These are phyloP conservation scores for Euthynnus affinis DNA, from an alignment of 2,797 vertebrate genomes.

Conservation along the genomic window DNA sequence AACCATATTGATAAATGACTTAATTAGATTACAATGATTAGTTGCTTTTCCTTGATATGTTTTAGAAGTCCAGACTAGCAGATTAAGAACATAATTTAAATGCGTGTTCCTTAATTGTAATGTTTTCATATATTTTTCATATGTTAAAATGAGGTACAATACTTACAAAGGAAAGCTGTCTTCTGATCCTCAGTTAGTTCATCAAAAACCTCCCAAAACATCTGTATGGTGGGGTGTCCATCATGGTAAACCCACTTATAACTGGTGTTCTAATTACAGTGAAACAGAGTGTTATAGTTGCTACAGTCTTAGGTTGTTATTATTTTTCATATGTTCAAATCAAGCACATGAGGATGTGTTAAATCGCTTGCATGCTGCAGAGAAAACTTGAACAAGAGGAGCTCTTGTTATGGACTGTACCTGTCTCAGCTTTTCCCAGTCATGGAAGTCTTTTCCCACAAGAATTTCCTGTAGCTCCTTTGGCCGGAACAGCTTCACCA, in stretches of 20 bases:
- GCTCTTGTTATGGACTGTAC: constrained; percentile 69
- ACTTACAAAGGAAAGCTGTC: constrained; percentile 93
- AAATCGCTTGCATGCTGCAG: neutral
- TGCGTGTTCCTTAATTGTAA: neutral
- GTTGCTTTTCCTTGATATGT: too few relatives aligned
- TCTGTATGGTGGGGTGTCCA: constrained; percentile 86
- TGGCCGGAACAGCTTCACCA: constrained; percentile 91
- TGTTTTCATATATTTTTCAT: neutral
- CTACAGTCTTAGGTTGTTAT: neutral
- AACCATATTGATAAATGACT: too few relatives aligned
- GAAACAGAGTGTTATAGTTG: neutral
- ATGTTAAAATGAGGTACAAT: neutral
- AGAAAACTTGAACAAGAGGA: neutral
- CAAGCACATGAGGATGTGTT: neutral
- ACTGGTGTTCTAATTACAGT: constrained; percentile 85
- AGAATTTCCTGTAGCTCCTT: constrained; percentile 92
- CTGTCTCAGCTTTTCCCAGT: constrained; percentile 92
- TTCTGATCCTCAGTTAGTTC: constrained; percentile 91
- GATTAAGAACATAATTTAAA: neutral
- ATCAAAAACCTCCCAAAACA: constrained; percentile 96
- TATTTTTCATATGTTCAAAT: neutral
- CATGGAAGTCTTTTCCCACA: constrained; percentile 91
- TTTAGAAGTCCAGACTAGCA: neutral
- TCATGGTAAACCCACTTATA: constrained; percentile 84
- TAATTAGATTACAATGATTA: too few relatives aligned